Percentiles rank a stretch among this genome's conserved stretches.
phyloP scores from a whole-genome alignment of 2,888 invertebrate genomes.

The Drosophila buzzatii region DNA sequence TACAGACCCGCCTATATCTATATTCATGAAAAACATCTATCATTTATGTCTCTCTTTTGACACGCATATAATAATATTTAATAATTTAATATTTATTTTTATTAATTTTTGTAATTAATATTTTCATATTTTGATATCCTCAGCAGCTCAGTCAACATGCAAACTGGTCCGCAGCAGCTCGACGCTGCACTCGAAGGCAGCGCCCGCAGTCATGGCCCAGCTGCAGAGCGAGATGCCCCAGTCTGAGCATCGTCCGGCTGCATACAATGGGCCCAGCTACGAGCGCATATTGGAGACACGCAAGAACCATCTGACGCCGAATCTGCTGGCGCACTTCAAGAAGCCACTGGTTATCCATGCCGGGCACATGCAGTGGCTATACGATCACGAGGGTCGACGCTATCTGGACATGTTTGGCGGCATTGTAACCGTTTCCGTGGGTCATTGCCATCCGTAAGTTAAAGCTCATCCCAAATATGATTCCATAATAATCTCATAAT shows the following conservation, averaged over 20 bases:
- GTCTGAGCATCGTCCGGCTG: conserved; percentile 66
- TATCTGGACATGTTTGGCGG: conserved; percentile 98
- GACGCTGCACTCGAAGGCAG: conserved; percentile 71
- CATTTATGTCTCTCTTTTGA: no score
- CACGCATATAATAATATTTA: no score
- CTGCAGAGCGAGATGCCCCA: conserved; percentile 81
- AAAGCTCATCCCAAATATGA: background rate
- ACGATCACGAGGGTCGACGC: conserved; percentile 92
- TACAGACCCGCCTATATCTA: no score
- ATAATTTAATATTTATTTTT: no score
- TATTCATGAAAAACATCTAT: no score
- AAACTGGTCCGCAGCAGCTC: conserved; percentile 55
- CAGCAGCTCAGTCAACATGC: conserved; percentile 24
- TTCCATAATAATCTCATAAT: background rate
- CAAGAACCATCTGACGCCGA: conserved; percentile 89
- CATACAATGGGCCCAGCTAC: conserved; percentile 88
- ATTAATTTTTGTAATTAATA: no score
- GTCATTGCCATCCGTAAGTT: conserved; percentile 98
- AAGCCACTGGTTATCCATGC: conserved; percentile 93
- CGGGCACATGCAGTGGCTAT: conserved; percentile 97
- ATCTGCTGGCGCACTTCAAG: conserved; percentile 90
- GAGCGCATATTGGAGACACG: conserved; percentile 88
- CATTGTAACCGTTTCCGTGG: conserved; percentile 98
- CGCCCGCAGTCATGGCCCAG: conserved; percentile 61
- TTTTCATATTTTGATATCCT: background rate